These are phyloP conservation scores for Acrocephalus kingi DNA, from an alignment of 2,113 vertebrate genomes.

Conservation along the genomic window DNA sequence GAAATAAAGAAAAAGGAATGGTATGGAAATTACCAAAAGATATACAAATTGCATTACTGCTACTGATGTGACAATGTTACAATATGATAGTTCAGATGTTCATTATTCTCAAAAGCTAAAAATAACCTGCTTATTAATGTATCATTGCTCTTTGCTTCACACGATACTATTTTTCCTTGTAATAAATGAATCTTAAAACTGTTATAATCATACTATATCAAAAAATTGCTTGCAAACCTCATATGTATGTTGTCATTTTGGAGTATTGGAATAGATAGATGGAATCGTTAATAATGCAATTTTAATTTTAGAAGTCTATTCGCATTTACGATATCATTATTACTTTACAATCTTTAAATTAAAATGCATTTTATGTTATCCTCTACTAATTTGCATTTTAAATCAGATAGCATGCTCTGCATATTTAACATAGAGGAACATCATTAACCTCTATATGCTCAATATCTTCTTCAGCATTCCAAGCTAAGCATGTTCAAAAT, in stretches of 20 bases:
- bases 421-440: slow-evolving; percentile 40
- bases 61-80: not conserved
- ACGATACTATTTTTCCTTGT: not conserved
- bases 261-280: not conserved
- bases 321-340: slow-evolving; percentile 9
- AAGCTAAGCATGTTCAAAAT: not conserved
- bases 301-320: slow-evolving; percentile 36
- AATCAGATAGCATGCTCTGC: slow-evolving; percentile 47
- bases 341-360: slow-evolving; percentile 28
- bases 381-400: slow-evolving; percentile 45
- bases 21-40: not conserved
- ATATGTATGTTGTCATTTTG: not conserved
- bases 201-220: not conserved
- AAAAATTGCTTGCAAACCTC: not conserved
- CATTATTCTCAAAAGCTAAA: slow-evolving; percentile 16
- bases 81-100: not conserved
- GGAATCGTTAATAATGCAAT: not conserved
- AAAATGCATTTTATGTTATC: slow-evolving; percentile 44
- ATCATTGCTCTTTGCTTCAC: not conserved
- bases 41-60: not conserved
- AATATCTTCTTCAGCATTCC: not conserved
- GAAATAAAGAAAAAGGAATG: not conserved
- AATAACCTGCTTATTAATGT: not conserved
- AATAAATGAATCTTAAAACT: not conserved
- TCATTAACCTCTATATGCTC: slow-evolving; percentile 55